A percentile compares a stretch with the other conserved stretches of the same genome.
These are phyloP conservation scores for Acrocephalus arundinaceus DNA, from an alignment of 2,113 vertebrate genomes.

Conservation along the genomic window DNA sequence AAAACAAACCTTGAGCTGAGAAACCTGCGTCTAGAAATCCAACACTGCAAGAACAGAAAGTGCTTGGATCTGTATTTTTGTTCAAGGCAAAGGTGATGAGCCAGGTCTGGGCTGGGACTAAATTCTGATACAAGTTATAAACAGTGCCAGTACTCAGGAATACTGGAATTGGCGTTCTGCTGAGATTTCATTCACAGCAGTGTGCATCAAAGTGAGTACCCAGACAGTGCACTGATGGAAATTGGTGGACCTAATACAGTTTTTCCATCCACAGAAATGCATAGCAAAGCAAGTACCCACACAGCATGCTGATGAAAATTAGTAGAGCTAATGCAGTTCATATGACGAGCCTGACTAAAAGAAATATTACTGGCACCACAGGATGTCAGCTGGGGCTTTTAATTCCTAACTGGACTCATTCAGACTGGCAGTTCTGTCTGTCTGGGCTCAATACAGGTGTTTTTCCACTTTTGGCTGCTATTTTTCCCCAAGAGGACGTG, in stretches of 20 bases:
- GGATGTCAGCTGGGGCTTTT: background rate
- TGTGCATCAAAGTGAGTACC: background rate
- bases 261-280: background rate
- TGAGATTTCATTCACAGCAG: background rate
- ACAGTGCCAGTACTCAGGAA: background rate
- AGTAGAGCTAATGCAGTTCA: background rate
- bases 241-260: background rate
- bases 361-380: background rate
- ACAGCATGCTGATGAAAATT: background rate
- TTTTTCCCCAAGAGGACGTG: background rate
- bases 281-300: background rate
- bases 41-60: background rate
- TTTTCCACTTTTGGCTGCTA: slow-evolving; percentile 20
- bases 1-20: background rate
- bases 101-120: background rate
- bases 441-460: background rate
- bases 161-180: background rate
- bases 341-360: background rate
- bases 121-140: background rate
- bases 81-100: background rate
- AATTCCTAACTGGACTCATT: background rate
- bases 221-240: background rate
- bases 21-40: background rate
- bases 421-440: background rate
- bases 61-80: background rate